These are phyloP conservation scores for Sphaerodactylus townsendi DNA, from an alignment of 2,113 vertebrate genomes.

Conservation along the genomic window DNA sequence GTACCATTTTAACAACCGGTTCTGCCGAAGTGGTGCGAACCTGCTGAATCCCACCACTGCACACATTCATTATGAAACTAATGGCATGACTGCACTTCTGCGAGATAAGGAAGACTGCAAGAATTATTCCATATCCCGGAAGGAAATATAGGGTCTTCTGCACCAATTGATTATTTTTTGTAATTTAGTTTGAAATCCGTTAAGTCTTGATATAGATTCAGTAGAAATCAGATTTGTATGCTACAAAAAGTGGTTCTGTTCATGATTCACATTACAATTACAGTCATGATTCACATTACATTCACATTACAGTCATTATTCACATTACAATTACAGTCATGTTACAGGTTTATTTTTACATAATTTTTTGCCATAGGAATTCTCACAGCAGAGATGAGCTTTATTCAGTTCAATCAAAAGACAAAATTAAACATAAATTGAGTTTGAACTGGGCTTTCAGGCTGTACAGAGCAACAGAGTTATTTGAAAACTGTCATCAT, in stretches of 20 bases:
- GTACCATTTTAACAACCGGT: no score
- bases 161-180: slow-evolving; percentile 65
- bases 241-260: slow-evolving; percentile 70
- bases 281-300: slow-evolving; percentile 67
- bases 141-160: slow-evolving; percentile 65
- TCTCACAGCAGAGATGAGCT: slow-evolving; percentile 69
- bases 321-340: slow-evolving; percentile 68
- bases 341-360: slow-evolving; percentile 72
- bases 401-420: slow-evolving; percentile 67
- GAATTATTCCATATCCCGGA: slow-evolving; percentile 70
- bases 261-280: slow-evolving; percentile 67
- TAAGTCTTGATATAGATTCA: slow-evolving; percentile 51
- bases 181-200: slow-evolving; percentile 61
- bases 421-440: slow-evolving; percentile 72
- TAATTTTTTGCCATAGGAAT: slow-evolving; percentile 69
- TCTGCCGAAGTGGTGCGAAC: no score
- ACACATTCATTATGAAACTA: slow-evolving; percentile 72
- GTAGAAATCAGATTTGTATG: slow-evolving; percentile 67
- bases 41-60: no score
- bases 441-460: slow-evolving; percentile 72
- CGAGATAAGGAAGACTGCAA: slow-evolving; percentile 71
- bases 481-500: slow-evolving; percentile 74
- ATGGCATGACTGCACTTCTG: slow-evolving; percentile 76
- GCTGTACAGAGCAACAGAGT: slow-evolving; percentile 76
- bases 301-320: slow-evolving; percentile 70